phyloP scores from a whole-genome alignment of 92 coral and sea anemone species.

The Heteractis magnifica region DNA sequence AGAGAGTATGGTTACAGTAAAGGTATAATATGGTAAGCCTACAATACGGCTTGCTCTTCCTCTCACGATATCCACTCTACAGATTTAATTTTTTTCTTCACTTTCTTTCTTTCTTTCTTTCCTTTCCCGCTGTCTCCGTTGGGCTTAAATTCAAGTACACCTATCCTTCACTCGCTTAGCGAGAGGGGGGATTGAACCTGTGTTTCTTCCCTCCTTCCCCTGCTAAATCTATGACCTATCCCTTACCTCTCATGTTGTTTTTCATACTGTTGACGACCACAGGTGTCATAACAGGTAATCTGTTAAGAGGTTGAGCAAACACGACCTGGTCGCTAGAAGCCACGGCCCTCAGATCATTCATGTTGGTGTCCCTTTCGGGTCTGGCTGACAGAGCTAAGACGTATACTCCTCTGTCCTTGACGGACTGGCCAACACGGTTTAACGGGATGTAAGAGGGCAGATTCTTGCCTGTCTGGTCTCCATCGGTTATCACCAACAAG shows the following conservation, averaged over 20 bases:
- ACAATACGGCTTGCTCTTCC: too few species aligned
- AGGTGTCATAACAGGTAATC: slow-evolving; percentile 13
- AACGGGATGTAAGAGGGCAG: slow-evolving; percentile 33
- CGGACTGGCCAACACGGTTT: slow-evolving; percentile 40
- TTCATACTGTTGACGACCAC: slow-evolving; percentile 33
- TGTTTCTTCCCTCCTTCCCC: too few species aligned
- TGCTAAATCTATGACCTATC: too few species aligned
- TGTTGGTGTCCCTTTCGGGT: slow-evolving; percentile 49
- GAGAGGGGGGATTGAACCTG: too few species aligned
- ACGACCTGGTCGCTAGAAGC: slow-evolving; percentile 59
- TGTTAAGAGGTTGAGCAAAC: slow-evolving; percentile 15
- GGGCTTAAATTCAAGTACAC: too few species aligned
- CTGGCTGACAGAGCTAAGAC: slow-evolving; percentile 50
- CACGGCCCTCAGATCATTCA: slow-evolving; percentile 49
- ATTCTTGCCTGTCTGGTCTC: slow-evolving; percentile 66
- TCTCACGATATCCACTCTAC: too few species aligned
- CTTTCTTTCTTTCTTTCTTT: background rate
- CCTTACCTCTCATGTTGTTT: slow-evolving; percentile 41
- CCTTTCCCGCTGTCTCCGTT: background rate
- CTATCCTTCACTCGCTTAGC: too few species aligned
- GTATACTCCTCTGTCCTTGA: slow-evolving; percentile 59
- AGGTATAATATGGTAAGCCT: too few species aligned
- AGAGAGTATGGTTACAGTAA: too few species aligned
- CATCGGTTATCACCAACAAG: slow-evolving; percentile 59
- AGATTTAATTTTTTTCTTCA: too few species aligned